Evolutionary conservation across 2,113 vertebrate genomes (phyloP).

Genomic region (Cariama cristata): DNA sequence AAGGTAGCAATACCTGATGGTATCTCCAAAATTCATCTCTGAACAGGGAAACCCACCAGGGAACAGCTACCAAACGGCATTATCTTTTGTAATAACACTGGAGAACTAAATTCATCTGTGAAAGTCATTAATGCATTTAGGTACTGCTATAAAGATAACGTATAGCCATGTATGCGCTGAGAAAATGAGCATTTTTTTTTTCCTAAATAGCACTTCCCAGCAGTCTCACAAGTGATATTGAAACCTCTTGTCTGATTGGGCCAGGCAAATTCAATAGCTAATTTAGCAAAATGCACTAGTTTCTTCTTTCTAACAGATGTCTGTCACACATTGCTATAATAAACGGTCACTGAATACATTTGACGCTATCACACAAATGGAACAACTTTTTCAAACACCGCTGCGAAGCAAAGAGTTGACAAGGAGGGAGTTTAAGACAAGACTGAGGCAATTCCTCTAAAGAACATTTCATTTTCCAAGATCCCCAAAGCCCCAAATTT

Average conservation of each 20-base stretch:
- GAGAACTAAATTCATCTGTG: conserved; percentile 4
- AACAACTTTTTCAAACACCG: not conserved
- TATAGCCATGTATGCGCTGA: not conserved
- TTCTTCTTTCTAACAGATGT: not conserved
- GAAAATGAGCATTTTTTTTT: not conserved
- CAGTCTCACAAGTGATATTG: not conserved
- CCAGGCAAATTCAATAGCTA: conserved; percentile 5
- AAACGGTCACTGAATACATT: not conserved
- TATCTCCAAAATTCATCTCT: conserved; percentile 24
- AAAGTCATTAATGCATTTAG: not conserved
- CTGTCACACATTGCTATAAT: not conserved
- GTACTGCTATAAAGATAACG: not conserved
- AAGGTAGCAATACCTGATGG: conserved; percentile 5
- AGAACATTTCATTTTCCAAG: not conserved
- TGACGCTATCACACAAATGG: not conserved
- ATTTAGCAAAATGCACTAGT: not conserved
- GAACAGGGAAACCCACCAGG: not conserved
- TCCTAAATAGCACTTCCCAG: not conserved
- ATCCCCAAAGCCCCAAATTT: not conserved
- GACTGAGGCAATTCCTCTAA: not conserved
- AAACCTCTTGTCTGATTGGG: not conserved
- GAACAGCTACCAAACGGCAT: not conserved
- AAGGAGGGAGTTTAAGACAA: not conserved
- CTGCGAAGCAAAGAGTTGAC: not conserved
- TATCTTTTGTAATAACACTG: conserved; percentile 13